These are phyloP conservation scores for Lepus timidus DNA, from an alignment of 2,113 vertebrate genomes.

Conservation along the genomic window DNA sequence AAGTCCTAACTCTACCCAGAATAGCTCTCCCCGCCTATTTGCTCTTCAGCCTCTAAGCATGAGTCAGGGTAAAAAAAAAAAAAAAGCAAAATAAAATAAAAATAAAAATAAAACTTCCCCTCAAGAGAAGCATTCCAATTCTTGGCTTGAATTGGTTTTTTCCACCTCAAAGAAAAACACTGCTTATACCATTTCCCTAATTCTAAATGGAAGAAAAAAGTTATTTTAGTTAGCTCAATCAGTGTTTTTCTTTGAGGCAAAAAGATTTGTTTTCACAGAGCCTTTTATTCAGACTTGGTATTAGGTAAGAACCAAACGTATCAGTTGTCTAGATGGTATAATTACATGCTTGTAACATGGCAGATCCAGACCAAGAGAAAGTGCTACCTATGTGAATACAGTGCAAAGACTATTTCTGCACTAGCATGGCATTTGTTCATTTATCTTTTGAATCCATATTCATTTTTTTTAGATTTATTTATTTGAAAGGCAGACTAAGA, in stretches of 20 bases:
- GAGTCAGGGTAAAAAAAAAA: background rate
- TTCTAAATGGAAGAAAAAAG: slow-evolving; percentile 9
- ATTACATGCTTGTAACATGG: background rate
- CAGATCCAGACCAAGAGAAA: slow-evolving; percentile 6
- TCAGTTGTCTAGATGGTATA: background rate
- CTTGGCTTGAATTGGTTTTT: background rate
- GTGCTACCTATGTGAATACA: slow-evolving; percentile 25
- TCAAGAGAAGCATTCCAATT: slow-evolving; percentile 47
- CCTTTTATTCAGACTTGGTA: background rate
- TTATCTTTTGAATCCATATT: slow-evolving; percentile 43
- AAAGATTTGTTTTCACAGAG: slow-evolving; percentile 43
- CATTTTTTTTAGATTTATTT: too few relatives aligned
- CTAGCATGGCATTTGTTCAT: background rate
- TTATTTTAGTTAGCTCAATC: background rate
- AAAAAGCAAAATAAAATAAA: background rate
- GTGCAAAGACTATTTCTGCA: slow-evolving; percentile 53
- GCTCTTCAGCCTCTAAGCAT: slow-evolving; percentile 22
- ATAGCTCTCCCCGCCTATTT: background rate
- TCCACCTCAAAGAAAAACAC: slow-evolving; percentile 49
- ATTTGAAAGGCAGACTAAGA: too few relatives aligned
- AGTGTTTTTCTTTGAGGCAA: slow-evolving; percentile 35
- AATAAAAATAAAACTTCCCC: background rate
- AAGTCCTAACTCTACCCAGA: slow-evolving; percentile 24
- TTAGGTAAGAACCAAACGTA: background rate
- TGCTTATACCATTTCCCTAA: background rate